Percentiles rank a stretch among this genome's conserved stretches.
Conservation (phyloP, 2,888 invertebrate species). For the Zelleria hepariella region DNA sequence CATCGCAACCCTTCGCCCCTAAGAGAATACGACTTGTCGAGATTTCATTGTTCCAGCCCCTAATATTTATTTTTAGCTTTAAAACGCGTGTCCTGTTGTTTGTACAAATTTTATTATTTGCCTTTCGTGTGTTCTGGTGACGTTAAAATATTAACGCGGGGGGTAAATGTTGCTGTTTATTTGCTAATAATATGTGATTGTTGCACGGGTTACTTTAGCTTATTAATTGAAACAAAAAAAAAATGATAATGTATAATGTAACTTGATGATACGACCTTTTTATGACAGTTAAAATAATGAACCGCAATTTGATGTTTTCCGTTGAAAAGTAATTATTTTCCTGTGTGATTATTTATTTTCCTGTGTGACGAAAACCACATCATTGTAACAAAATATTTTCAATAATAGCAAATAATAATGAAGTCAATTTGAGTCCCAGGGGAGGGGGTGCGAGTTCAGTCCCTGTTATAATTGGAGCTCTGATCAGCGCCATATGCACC, state of each 20-base stretch:
- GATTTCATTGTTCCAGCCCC: conserved; percentile 35
- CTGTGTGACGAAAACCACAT: neutral
- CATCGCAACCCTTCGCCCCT: conserved; percentile 32
- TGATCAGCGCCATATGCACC: neutral
- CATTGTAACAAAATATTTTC: neutral
- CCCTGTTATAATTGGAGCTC: neutral
- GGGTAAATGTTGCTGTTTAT: conserved; percentile 30
- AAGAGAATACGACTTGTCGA: conserved; percentile 14
- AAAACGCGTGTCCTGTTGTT: conserved; percentile 4
- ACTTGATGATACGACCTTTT: neutral
- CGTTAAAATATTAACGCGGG: conserved; percentile 52
- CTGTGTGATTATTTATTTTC: neutral
- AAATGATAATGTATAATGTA: neutral
- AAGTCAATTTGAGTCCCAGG: neutral
- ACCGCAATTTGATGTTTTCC: too few species aligned
- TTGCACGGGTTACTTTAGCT: conserved; percentile 23
- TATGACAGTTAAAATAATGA: too few species aligned
- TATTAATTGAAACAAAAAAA: neutral
- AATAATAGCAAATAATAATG: neutral
- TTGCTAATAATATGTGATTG: conserved; percentile 34
- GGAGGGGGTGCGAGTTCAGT: neutral
- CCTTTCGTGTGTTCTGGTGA: conserved; percentile 25
- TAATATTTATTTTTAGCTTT: conserved; percentile 32
- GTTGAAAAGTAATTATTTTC: too few species aligned
- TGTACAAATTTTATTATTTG: conserved; percentile 5